phyloP scores from a whole-genome alignment of 2,888 invertebrate species.

The Homarus gammarus region DNA sequence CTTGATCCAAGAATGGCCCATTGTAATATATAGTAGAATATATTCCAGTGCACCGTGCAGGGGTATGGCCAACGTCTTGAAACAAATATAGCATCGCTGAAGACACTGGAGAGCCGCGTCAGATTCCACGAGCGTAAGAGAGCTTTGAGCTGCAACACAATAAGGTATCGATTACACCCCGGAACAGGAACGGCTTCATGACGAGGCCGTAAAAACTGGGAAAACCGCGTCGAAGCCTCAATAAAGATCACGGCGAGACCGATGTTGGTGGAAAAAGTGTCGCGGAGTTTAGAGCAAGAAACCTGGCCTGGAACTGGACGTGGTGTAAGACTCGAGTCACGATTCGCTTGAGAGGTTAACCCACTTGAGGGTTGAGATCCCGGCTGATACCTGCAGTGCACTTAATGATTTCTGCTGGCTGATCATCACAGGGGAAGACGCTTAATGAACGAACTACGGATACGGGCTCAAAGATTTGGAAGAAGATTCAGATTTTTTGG shows the following conservation, averaged over 20 bases:
- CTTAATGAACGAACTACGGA: too few species aligned
- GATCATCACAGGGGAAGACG: background rate
- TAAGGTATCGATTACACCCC: background rate
- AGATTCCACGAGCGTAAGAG: background rate
- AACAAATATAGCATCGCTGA: too few species aligned
- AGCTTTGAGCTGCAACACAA: background rate
- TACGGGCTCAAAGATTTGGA: too few species aligned
- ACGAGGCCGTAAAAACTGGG: background rate
- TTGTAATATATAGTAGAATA: too few species aligned
- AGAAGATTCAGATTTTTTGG: too few species aligned
- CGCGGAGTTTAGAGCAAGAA: background rate
- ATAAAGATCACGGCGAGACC: background rate
- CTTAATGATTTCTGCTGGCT: background rate
- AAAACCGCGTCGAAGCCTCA: background rate
- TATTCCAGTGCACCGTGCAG: too few species aligned
- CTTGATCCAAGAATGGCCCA: too few species aligned
- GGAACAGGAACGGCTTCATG: background rate
- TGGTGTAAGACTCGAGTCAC: background rate
- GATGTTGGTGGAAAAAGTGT: background rate
- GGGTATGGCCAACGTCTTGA: too few species aligned
- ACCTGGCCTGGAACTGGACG: background rate
- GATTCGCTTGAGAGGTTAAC: conserved; percentile 1
- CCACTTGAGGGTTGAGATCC: background rate
- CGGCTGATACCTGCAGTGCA: background rate
- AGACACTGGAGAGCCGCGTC: background rate